phyloP scores from a whole-genome alignment of 2,888 invertebrate genomes.

The Erebia ligea region DNA sequence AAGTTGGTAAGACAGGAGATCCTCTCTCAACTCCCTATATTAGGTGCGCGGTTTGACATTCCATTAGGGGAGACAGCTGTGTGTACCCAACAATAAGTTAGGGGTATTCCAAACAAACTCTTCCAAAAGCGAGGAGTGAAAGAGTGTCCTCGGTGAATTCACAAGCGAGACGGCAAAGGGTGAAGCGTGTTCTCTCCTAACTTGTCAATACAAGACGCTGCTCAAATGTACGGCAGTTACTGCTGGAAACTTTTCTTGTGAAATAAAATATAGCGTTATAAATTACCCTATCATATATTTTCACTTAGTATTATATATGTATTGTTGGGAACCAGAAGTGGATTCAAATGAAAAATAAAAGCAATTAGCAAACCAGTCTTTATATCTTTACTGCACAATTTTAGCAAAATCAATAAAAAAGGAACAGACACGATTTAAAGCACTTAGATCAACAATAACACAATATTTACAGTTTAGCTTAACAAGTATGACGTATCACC shows the following conservation, averaged over 20 bases:
- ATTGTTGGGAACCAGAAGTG: too few relatives aligned
- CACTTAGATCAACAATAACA: too few relatives aligned
- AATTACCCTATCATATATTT: not conserved
- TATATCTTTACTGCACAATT: too few relatives aligned
- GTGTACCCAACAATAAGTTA: constrained; percentile 34
- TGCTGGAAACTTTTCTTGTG: constrained; percentile 37
- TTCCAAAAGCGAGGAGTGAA: constrained; percentile 37
- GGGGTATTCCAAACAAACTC: constrained; percentile 35
- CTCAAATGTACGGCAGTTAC: constrained; percentile 42
- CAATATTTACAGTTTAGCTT: too few relatives aligned
- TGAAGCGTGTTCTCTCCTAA: constrained; percentile 6
- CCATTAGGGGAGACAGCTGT: constrained; percentile 26
- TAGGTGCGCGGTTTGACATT: constrained; percentile 19
- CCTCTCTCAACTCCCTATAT: constrained; percentile 15
- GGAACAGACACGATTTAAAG: too few relatives aligned
- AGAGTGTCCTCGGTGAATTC: constrained; percentile 31
- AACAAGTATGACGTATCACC: too few relatives aligned
- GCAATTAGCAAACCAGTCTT: too few relatives aligned
- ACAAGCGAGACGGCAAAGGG: constrained; percentile 9
- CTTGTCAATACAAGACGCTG: constrained; percentile 45
- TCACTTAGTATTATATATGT: too few relatives aligned
- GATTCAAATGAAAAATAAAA: too few relatives aligned
- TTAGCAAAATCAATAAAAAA: too few relatives aligned
- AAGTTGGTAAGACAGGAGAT: constrained; percentile 3
- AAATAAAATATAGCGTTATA: constrained; percentile 8